phyloP scores from a whole-genome alignment of 2,797 vertebrate genomes.

The Melanotaenia parkinsoni region DNA sequence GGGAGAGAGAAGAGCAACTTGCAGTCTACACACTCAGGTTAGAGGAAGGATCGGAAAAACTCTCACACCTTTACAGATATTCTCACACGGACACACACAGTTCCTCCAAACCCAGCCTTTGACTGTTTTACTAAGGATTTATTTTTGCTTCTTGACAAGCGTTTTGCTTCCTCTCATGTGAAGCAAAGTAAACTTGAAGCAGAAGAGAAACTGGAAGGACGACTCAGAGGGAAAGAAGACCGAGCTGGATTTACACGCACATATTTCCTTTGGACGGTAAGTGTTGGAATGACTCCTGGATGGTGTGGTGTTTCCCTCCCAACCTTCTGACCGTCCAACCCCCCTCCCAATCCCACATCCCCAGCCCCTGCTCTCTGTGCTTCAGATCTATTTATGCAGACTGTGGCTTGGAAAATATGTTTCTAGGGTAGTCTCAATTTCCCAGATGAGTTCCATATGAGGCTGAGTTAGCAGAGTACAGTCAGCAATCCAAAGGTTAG shows the following conservation, averaged over 20 bases:
- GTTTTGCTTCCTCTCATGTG: neutral
- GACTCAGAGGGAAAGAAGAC: neutral
- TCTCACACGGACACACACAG: neutral
- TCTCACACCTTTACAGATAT: neutral
- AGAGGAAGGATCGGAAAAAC: neutral
- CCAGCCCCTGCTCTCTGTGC: neutral
- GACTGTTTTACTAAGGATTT: neutral
- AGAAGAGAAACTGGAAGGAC: neutral
- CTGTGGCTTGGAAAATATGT: slow-evolving; percentile 51
- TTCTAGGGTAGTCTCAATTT: slow-evolving; percentile 16
- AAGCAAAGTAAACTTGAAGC: slow-evolving; percentile 15
- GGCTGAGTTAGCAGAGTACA: neutral
- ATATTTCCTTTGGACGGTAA: slow-evolving; percentile 43
- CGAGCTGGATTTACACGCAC: slow-evolving; percentile 20
- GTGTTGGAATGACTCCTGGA: slow-evolving; percentile 27
- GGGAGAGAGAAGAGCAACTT: slow-evolving; percentile 10
- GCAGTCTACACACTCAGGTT: slow-evolving; percentile 7
- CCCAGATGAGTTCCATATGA: slow-evolving; percentile 15
- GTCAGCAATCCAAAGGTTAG: neutral
- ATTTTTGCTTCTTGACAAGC: neutral
- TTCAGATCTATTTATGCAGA: slow-evolving; percentile 61
- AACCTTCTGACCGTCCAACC: no score
- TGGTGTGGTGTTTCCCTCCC: neutral
- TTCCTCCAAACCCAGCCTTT: neutral
- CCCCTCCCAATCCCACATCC: neutral